Percentiles rank a stretch among this genome's conserved stretches.
phyloP scores from a whole-genome alignment of 2,797 vertebrate species.

The Thunnus albacares region DNA sequence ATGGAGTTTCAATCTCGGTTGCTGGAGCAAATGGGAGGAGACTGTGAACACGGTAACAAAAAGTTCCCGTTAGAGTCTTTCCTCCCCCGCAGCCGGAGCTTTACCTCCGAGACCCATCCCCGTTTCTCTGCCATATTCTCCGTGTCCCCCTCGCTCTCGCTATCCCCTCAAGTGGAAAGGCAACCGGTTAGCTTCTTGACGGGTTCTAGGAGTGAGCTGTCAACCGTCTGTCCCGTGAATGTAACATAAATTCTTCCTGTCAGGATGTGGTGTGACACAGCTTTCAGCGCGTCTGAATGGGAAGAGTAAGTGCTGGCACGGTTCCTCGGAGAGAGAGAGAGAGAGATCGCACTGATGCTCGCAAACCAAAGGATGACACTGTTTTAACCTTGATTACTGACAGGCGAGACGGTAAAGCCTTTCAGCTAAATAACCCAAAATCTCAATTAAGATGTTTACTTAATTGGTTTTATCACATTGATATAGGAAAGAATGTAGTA shows the following conservation, averaged over 20 bases:
- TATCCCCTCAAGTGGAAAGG: constrained; percentile 57
- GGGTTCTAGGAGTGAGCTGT: constrained; percentile 65
- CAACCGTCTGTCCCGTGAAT: constrained; percentile 62
- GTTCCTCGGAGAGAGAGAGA: not conserved
- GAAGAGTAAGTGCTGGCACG: not conserved
- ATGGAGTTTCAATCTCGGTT: constrained; percentile 47
- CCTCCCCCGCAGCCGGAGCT: constrained; percentile 41
- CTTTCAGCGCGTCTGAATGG: constrained; percentile 36
- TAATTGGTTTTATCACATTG: not conserved
- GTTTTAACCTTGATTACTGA: not conserved
- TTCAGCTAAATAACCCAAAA: not conserved
- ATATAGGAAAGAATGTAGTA: not conserved
- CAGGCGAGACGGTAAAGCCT: not conserved
- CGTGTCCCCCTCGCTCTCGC: constrained; percentile 21
- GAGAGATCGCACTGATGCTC: not conserved
- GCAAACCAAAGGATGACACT: not conserved
- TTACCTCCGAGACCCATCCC: constrained; percentile 46
- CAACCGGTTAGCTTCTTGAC: constrained; percentile 62
- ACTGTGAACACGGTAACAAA: constrained; percentile 49
- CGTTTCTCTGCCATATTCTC: constrained; percentile 25
- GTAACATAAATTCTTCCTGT: constrained; percentile 64
- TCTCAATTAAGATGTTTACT: not conserved
- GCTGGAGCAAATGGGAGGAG: constrained; percentile 60
- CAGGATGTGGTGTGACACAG: constrained; percentile 52
- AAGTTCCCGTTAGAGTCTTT: constrained; percentile 68